Conservation (phyloP, 2,888 invertebrate genomes). For the Neria commutata region DNA sequence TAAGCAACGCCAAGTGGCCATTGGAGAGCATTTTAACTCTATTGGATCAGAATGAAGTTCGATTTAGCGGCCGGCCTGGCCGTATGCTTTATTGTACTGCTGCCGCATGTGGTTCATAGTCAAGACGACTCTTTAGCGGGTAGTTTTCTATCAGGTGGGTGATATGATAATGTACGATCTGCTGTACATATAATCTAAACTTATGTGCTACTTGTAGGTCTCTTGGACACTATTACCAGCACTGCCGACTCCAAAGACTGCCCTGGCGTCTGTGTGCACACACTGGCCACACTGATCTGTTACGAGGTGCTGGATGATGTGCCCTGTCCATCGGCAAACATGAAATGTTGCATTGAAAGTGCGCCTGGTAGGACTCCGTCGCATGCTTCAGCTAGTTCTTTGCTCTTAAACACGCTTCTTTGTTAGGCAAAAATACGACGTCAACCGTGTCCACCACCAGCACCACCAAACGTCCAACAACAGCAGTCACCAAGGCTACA, state of each 20-base stretch:
- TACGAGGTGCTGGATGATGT: slow-evolving; percentile 83
- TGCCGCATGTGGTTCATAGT: slow-evolving; percentile 29
- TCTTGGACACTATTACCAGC: slow-evolving; percentile 83
- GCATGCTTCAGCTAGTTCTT: not conserved
- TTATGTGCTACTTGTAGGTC: slow-evolving; percentile 65
- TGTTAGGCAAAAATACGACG: slow-evolving; percentile 60
- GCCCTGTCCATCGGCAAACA: slow-evolving; percentile 77
- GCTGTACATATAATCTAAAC: not conserved
- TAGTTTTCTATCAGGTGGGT: slow-evolving; percentile 80
- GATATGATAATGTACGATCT: not conserved
- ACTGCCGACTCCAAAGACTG: slow-evolving; percentile 86
- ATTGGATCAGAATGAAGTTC: slow-evolving; percentile 40
- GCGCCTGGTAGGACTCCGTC: slow-evolving; percentile 66
- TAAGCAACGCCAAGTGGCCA: no score
- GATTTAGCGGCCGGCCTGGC: slow-evolving; percentile 33
- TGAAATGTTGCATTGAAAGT: slow-evolving; percentile 85
- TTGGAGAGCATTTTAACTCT: no score
- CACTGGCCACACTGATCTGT: slow-evolving; percentile 84
- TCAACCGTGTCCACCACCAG: slow-evolving; percentile 44
- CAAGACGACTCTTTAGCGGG: slow-evolving; percentile 82
- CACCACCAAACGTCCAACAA: slow-evolving; percentile 45
- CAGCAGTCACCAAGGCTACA: slow-evolving; percentile 48
- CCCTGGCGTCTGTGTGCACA: slow-evolving; percentile 87
- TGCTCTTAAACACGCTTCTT: not conserved
- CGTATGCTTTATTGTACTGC: slow-evolving; percentile 32